These are phyloP conservation scores for Ormyrus nitidulus DNA, from an alignment of 2,888 invertebrate species.

Conservation along the genomic window DNA sequence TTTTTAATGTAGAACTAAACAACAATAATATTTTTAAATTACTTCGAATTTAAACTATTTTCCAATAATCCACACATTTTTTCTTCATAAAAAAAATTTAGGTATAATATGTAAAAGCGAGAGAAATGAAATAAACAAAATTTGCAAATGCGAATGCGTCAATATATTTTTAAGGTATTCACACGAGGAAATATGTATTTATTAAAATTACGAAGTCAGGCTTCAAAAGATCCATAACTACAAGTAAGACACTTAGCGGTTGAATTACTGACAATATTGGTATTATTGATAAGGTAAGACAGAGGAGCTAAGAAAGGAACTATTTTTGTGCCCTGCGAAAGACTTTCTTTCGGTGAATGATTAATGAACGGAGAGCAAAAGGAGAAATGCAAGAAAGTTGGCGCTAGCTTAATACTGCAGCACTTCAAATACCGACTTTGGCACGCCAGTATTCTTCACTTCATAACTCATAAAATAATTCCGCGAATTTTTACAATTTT, in stretches of 20 bases:
- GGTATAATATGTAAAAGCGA: background rate
- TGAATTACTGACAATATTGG: background rate
- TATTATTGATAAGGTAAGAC: slow-evolving; percentile 25
- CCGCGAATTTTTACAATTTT: background rate
- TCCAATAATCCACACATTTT: too few relatives aligned
- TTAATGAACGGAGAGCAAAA: slow-evolving; percentile 12
- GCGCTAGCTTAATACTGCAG: background rate
- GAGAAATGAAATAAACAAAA: background rate
- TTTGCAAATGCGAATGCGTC: background rate
- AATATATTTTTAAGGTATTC: slow-evolving; percentile 37
- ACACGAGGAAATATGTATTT: background rate
- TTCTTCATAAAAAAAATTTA: too few relatives aligned
- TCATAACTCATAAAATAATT: background rate
- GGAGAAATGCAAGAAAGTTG: background rate
- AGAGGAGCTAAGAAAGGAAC: background rate
- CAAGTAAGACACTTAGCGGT: slow-evolving; percentile 32
- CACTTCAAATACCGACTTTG: background rate
- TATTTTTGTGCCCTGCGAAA: slow-evolving; percentile 6
- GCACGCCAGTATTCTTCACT: background rate
- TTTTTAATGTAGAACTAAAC: too few relatives aligned
- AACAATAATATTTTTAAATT: too few relatives aligned
- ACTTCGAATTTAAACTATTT: too few relatives aligned
- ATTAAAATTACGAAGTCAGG: slow-evolving; percentile 7
- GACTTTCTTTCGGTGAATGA: slow-evolving; percentile 46
- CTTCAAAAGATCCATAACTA: slow-evolving; percentile 20